These are phyloP conservation scores for Nyctereutes procyonoides DNA, from an alignment of 2,113 vertebrate species.

Conservation along the genomic window DNA sequence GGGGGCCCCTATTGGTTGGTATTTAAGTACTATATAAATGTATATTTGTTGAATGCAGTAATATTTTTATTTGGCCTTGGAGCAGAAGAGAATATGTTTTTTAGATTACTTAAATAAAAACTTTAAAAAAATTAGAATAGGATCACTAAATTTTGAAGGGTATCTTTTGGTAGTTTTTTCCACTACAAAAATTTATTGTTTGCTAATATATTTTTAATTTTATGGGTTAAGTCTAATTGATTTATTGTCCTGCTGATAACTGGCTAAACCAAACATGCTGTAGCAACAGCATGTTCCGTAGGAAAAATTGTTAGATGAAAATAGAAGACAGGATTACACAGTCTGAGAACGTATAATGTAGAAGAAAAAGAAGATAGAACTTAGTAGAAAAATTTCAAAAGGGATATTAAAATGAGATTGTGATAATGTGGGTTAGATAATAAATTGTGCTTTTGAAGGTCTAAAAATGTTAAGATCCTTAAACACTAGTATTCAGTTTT, in stretches of 20 bases:
- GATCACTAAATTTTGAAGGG: neutral
- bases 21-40: neutral
- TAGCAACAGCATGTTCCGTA: neutral
- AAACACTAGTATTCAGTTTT: neutral
- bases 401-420: neutral
- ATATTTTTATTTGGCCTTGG: conserved; percentile 32
- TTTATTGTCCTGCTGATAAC: neutral
- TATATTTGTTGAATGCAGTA: neutral
- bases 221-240: neutral
- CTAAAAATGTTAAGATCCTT: neutral
- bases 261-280: neutral
- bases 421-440: neutral
- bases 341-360: neutral
- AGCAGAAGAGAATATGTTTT: neutral
- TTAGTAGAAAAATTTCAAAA: neutral
- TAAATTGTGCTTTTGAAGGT: neutral
- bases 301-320: neutral
- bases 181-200: neutral
- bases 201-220: neutral
- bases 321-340: neutral
- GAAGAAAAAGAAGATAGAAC: neutral
- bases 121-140: neutral
- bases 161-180: neutral
- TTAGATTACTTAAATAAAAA: neutral
- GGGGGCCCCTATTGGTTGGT: neutral